phyloP scores from a whole-genome alignment of 2,113 vertebrate genomes.

The Zosterops japonicus region DNA sequence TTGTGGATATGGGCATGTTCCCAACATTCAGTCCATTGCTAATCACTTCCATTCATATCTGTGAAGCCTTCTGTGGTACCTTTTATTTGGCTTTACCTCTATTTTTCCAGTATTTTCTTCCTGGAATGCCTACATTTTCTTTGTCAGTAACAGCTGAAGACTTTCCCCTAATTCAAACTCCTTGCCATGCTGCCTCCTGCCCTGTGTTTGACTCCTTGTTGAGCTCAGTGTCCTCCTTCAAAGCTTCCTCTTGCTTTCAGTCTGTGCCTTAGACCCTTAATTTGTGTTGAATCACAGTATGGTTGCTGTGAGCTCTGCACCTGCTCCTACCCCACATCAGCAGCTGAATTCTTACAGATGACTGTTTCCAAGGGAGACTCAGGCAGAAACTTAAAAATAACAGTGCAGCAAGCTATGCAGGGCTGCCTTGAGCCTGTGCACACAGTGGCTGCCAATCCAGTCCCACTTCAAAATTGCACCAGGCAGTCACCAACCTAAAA shows the following conservation, averaged over 20 bases:
- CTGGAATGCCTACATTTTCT: not conserved
- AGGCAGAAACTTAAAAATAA: conserved; percentile 11
- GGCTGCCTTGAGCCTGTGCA: not conserved
- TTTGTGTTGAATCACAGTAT: not conserved
- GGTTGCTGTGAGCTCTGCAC: not conserved
- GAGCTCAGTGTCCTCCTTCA: not conserved
- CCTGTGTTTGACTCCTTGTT: not conserved
- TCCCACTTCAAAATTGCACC: not conserved
- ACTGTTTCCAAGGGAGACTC: not conserved
- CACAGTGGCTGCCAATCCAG: not conserved
- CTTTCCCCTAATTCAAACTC: not conserved
- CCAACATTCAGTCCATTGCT: not conserved
- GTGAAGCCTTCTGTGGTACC: not conserved
- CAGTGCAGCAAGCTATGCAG: not conserved
- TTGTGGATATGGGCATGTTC: not conserved
- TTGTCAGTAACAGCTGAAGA: not conserved
- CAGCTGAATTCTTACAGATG: not conserved
- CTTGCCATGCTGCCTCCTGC: not conserved
- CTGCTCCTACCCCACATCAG: not conserved
- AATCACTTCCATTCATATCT: not conserved
- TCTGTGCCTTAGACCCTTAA: not conserved
- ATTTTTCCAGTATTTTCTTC: not conserved
- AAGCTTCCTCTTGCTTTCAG: not conserved
- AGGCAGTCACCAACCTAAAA: not conserved
- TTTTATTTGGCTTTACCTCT: not conserved